A percentile compares a stretch with the other conserved stretches of the same genome.
Conservation (phyloP, 2,888 invertebrate species). For the Melanophora roralis region DNA sequence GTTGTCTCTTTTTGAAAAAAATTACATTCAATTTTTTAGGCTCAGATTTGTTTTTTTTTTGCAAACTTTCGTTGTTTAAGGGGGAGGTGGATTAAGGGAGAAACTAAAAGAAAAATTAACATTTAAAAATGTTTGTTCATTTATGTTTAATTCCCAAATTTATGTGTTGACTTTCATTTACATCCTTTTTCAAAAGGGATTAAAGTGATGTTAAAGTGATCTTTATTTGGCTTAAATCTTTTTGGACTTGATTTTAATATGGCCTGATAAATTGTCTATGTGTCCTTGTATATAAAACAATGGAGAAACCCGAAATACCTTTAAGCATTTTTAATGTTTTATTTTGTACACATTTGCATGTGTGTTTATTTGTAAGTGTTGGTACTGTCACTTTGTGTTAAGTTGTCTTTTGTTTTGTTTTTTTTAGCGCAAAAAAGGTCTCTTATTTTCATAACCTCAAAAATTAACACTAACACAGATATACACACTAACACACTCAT, state of each 20-base stretch:
- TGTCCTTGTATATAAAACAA: background rate
- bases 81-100: background rate
- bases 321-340: no score
- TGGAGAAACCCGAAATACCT: constrained; percentile 39
- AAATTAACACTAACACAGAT: constrained; percentile 24
- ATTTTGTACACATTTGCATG: no score
- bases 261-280: constrained; percentile 29
- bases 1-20: constrained; percentile 10
- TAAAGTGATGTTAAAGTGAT: constrained; percentile 43
- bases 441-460: constrained; percentile 33
- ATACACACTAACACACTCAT: background rate
- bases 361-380: constrained; percentile 23
- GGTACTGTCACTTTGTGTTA: constrained; percentile 1
- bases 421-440: constrained; percentile 31
- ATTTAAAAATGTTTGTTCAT: constrained; percentile 31
- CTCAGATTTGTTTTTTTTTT: constrained; percentile 41
- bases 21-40: constrained; percentile 50
- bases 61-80: constrained; percentile 19
- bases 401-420: background rate
- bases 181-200: constrained; percentile 54
- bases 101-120: background rate
- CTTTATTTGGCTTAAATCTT: constrained; percentile 44
- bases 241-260: constrained; percentile 45
- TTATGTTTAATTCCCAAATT: constrained; percentile 49
- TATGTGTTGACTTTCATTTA: constrained; percentile 36